Base-by-base conservation (phyloP, 2,888 invertebrate species). In the Phengaris alcon region DNA sequence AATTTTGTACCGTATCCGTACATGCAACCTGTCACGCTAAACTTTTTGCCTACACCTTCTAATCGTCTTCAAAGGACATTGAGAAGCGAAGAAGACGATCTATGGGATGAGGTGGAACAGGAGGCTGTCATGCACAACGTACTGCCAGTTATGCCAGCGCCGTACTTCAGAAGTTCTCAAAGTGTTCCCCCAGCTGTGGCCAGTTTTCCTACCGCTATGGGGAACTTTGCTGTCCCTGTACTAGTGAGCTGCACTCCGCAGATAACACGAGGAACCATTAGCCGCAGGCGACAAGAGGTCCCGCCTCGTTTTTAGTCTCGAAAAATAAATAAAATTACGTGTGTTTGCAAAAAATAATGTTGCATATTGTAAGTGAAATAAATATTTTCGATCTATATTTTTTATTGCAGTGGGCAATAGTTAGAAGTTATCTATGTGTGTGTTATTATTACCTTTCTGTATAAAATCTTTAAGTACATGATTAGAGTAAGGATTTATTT, bases 81-180 rank as follows among this genome's bases (percentile, higher is more conserved):
- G 48, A 55, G 74, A 12, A 74, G 81, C 81, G 4, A 82, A 79
- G 82, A 84, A 9, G 84, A 86, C 6, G 87, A 88, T 52, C 83
- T 85, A 8, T 76, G 88, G 77, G 83, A 85, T 5, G 85, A 90
- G 52, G 79, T 91, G 52, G 77, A 81, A 9, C 85, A 89, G 75
- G 88, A 89, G 44, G 85, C 88, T 2, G 86, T 87, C 54, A 84
- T 93, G 80, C 86, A 86, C 44, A 93, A 92, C 76, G 84, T 91
- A 64, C 77, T 93, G 73, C 93, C 93, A 6, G 90, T 88, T 3
- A 92, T 93, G 90, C 81, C 86, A 7, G 81, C 86, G 3, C 87
- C 88, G 3, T 86, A 83, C 77, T 78, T 83, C 9, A 85, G 88
- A 35, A 72, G 72, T 54, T 15, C 72, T 22, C 72, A 81, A 81